Conservation (phyloP, 2,797 vertebrate genomes). For the Xiphorhynchus erythropygius region DNA sequence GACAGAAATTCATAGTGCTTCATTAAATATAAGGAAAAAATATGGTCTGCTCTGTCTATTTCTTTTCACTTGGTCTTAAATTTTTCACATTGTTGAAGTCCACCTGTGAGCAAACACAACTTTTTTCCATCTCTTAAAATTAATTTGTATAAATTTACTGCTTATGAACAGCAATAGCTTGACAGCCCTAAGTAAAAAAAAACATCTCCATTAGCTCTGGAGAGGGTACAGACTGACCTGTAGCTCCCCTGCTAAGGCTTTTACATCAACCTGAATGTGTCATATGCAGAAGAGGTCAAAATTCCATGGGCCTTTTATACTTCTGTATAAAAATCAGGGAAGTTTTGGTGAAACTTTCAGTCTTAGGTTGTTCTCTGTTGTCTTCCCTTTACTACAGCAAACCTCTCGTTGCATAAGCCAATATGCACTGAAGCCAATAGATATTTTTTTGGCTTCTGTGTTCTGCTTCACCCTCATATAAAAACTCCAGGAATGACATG, state of each 20-base stretch:
- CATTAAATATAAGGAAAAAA: slow-evolving; percentile 24
- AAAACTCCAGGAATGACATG: not conserved
- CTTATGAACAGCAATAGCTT: slow-evolving; percentile 25
- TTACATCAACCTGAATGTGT: not conserved
- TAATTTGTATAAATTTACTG: slow-evolving; percentile 44
- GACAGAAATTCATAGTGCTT: not conserved
- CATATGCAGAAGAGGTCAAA: not conserved
- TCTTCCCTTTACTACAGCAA: not conserved
- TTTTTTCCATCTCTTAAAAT: slow-evolving; percentile 27
- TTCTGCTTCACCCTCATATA: not conserved
- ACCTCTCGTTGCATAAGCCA: not conserved
- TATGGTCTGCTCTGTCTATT: not conserved
- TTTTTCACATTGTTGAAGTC: not conserved
- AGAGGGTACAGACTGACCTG: not conserved
- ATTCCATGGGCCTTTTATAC: not conserved
- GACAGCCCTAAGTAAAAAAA: slow-evolving; percentile 10
- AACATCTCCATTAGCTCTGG: not conserved
- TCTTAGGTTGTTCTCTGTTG: not conserved
- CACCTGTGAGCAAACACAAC: not conserved
- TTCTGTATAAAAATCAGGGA: not conserved
- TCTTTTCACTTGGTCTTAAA: not conserved
- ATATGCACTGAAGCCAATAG: not conserved
- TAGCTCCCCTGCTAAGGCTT: not conserved
- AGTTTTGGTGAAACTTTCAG: not conserved
- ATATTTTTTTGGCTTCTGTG: not conserved